phyloP scores from a whole-genome alignment of 2,113 vertebrate genomes.

The Otus sunia region DNA sequence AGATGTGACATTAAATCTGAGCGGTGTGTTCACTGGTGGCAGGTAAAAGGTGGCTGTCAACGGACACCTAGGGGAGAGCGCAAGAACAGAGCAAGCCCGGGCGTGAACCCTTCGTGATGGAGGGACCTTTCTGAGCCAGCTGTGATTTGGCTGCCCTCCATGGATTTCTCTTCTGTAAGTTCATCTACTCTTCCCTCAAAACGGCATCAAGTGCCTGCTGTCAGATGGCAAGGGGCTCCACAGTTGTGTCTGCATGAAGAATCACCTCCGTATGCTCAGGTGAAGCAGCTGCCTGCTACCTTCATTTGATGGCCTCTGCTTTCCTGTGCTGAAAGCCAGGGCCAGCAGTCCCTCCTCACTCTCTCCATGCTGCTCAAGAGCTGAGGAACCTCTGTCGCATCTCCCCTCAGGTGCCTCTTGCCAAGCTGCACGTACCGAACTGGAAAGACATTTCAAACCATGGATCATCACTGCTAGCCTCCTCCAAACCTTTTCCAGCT shows the following conservation, averaged over 20 bases:
- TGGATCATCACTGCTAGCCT: not conserved
- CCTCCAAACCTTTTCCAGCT: not conserved
- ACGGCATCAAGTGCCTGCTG: not conserved
- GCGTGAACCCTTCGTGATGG: not conserved
- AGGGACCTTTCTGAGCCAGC: not conserved
- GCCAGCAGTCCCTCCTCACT: not conserved
- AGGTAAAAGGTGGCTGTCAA: not conserved
- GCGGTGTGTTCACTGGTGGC: not conserved
- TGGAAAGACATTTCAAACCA: not conserved
- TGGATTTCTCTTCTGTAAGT: not conserved
- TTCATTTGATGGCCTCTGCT: not conserved
- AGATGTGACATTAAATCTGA: not conserved
- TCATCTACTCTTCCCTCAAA: not conserved
- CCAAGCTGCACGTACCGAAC: not conserved
- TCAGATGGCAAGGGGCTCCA: not conserved
- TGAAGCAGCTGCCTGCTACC: accelerated
- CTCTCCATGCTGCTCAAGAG: accelerated
- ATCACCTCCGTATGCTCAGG: not conserved
- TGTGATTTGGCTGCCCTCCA: not conserved
- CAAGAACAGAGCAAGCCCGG: not conserved
- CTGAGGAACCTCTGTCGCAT: not conserved
- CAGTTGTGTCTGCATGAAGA: not conserved
- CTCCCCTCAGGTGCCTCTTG: not conserved
- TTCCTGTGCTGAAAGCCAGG: not conserved
- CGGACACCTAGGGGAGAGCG: not conserved